Percentiles rank a stretch among this genome's conserved stretches.
Conservation (phyloP, 2,113 vertebrate genomes). For the Tachuris rubrigastra region DNA sequence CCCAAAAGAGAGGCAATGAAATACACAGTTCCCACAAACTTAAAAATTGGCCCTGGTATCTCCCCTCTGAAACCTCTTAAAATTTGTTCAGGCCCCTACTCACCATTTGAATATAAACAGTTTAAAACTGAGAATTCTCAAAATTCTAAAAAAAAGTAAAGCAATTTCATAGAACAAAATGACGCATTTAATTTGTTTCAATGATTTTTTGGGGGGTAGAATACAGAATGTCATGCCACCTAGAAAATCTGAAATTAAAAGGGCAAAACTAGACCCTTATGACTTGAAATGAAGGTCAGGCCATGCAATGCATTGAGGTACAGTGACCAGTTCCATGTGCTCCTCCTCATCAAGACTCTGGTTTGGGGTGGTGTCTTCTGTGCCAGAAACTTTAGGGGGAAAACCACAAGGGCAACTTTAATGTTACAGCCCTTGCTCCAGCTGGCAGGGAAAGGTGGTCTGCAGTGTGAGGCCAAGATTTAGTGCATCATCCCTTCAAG, state of each 20-base stretch:
- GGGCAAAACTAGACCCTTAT: background rate
- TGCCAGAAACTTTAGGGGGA: background rate
- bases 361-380: background rate
- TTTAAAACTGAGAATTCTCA: background rate
- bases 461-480: fast-evolving
- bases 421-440: fast-evolving
- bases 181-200: background rate
- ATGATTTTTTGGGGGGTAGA: fast-evolving
- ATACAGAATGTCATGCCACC: background rate
- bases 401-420: background rate
- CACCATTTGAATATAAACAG: background rate
- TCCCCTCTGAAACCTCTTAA: background rate
- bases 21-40: background rate
- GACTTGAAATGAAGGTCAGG: background rate
- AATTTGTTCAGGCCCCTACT: background rate
- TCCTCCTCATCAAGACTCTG: background rate
- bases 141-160: background rate
- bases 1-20: background rate
- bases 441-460: fast-evolving
- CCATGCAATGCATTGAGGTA: fast-evolving
- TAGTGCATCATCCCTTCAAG: fast-evolving
- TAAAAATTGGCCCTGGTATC: background rate
- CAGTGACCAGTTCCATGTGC: background rate
- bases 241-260: background rate
- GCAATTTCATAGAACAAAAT: background rate